Evolutionary conservation across 2,113 vertebrate species (phyloP), one percentile per base, ranked within the genome.

Genomic region (Erythrolamprus reginae): DNA sequence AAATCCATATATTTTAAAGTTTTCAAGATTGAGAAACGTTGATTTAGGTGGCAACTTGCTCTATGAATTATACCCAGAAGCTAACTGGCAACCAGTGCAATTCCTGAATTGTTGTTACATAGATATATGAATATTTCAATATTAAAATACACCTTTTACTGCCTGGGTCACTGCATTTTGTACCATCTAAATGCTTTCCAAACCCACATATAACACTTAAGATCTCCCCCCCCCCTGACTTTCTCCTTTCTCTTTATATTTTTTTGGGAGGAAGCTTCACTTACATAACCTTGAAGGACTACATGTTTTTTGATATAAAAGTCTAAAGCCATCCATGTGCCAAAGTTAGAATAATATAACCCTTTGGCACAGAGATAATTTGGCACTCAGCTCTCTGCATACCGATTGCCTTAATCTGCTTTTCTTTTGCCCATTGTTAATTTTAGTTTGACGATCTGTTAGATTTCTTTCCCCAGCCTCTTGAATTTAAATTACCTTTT

Each of bases 351-450:
- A 17, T 77, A 77, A 96, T 82, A 58, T 58, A 95, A 91, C 23
- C 48, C 61, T 90, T 93, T 94, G 89, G 82, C 88, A 95, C 47
- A 94, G 84, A 94, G 84, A 90, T 55, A 93, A 92, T 87, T 91
- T 96, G 91, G 94, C 94, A 95, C 93, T 96, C 87, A 95, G 24
- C 86, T 88, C 77, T 89, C 42, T 93, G 65, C 12, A 61, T 93
- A 95, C 91, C 88, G 94, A 90, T 87, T 94, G 89, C 56, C 94
- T 92, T 95, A 94, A 95, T 95, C 92, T 95, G 92, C 33, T 95
- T 97, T 96, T 96, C 95, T 96, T 96, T 96, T 96, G 84, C 28
- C 93, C 95, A 93, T 93, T 91, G 87, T 95, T 96, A 88, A 92
- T 89, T 38, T 65, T 89, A 84, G 89, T 94, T 8, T 3, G 1